Evolutionary conservation across 2,113 vertebrate genomes (phyloP).

Genomic region (Rafetus swinhoei): DNA sequence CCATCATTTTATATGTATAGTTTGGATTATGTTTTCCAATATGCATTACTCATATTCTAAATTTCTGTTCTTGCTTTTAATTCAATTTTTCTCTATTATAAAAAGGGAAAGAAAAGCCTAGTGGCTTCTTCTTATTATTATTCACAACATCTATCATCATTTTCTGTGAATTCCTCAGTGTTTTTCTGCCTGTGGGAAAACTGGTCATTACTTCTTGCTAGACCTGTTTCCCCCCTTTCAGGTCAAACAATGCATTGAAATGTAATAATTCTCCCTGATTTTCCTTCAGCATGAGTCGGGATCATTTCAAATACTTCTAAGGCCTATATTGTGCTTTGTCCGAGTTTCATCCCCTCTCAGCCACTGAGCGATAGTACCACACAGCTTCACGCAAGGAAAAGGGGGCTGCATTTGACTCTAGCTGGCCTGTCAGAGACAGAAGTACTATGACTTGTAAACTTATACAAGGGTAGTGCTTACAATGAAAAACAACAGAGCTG

Average conservation of each 20-base stretch:
- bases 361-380: neutral
- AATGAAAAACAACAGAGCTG: neutral
- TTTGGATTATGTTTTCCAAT: neutral
- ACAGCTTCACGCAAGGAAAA: neutral
- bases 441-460: neutral
- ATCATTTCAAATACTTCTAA: neutral
- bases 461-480: neutral
- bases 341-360: neutral
- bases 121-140: neutral
- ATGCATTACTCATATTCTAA: neutral
- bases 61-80: neutral
- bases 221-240: neutral
- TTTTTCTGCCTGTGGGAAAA: neutral
- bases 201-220: neutral
- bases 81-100: neutral
- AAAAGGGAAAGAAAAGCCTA: neutral
- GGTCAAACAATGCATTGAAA: slow-evolving; percentile 1
- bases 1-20: no score
- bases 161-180: neutral
- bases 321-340: neutral
- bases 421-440: neutral
- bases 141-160: neutral
- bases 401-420: neutral
- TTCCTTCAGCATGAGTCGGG: neutral
- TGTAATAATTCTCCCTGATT: neutral